Base-by-base conservation (phyloP, 2,888 invertebrate genomes). In the Mayetiola destructor region DNA sequence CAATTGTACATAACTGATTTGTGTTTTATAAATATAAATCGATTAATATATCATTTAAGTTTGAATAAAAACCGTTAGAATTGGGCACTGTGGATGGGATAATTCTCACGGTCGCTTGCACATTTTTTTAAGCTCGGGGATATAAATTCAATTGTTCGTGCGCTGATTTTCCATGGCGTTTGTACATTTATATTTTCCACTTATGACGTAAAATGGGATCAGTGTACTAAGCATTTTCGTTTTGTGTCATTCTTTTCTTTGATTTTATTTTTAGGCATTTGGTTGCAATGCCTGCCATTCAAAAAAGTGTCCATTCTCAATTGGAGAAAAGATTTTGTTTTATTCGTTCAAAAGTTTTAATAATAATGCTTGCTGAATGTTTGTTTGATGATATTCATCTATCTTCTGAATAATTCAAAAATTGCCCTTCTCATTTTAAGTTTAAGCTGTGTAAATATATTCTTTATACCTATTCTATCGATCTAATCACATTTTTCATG, bases 71-170 rank as follows among this genome's bases (percentile, higher is more conserved):
- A 48, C 27, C 48, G 48, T 48, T 48, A 48, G 48, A 82, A 82
- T 82, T 82, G 82, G 82, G 80, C 81, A 79, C 81, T 81, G 80
- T 80, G 79, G 81, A 81, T 80, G 79, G 80, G 79, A 79, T 81
- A 80, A 69, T 81, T 81, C 81, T 81, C 81, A 80, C 81, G 80
- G 57, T 52, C 68, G 70, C 69, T 69, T 71, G 70, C 61, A 62
- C 62, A 63, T 61, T 62, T 63, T 57, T 56, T n/a, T n/a, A n/a
- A 61, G 61, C 59, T 63, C 62, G 62, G 61, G 61, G 48, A 48
- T 48, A 21, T 42, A 23, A 23, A 42, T 42, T 42, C 27, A 48
- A 48, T 16, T n/a, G n/a, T 48, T 48, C 48, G 27, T 27, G 29
- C 48, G 27, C 27, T 48, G 21, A 12, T 23, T 9, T 48, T 40